Base-by-base conservation (phyloP, 1,140 invertebrate genomes). In the Drosophila erecta region DNA sequence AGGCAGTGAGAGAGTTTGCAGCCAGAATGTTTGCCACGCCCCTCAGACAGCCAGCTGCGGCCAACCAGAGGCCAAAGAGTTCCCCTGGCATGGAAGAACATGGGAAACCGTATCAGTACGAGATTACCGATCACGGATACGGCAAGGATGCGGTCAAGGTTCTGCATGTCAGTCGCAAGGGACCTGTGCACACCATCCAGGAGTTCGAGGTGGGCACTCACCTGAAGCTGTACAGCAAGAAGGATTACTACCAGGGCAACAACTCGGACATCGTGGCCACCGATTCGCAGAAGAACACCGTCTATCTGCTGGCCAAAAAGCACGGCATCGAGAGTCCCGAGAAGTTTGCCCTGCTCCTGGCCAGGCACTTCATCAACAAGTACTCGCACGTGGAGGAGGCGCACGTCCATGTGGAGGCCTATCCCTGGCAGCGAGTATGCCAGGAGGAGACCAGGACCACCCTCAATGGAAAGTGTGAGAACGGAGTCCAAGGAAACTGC, bases 261-360 rank as follows among this genome's bases (percentile, higher is more conserved):
- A 96, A 96, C 75, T 94, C 94, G 37, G 95, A 95, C 76, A 95
- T 96, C 40, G 94, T 96, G n/a, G 96, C 96, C 1, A 97, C 96
- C 0, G 96, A 97, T 79, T 95, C 96, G 7, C 96, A 97, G 79
- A 96, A 96, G 93, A 97, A 97, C 79, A 96, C 95, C 0, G 95
- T 96, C n/a, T 96, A 96, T 84, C 83, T 96, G 24, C 78, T 96
- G 70, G 96, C 96, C 10, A 96, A 96, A 85, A 95, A 96, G 74
- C 93, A 95, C 89, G 96, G 96, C 38, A 94, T 96, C 1, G 94
- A 95, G 64, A 95, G 94, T 8, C 95, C 96, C 1, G 96, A 97
- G 85, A 94, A 95, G 58, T 96, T 96, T 90, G 95, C 94, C 2
- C 92, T 96, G 3, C 90, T 95, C 4, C 92, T 96, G 22, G 95